These are phyloP conservation scores for Mus musculus DNA, from an alignment of 2,113 vertebrate species.

Conservation along the genomic window DNA sequence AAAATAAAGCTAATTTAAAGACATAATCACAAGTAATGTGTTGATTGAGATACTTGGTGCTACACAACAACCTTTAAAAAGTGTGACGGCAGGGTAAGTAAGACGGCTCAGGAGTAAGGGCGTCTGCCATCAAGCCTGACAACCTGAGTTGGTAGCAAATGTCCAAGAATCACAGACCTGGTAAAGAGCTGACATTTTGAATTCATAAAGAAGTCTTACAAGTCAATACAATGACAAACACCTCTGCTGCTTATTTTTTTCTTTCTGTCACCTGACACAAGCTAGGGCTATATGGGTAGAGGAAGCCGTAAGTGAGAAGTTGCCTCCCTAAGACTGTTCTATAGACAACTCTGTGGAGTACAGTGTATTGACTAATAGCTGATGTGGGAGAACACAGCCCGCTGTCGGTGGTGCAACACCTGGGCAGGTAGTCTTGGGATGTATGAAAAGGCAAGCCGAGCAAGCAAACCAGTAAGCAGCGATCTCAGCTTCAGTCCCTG, in stretches of 20 bases:
- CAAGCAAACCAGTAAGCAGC: neutral
- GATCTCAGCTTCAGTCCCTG: neutral
- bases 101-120: neutral
- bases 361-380: neutral
- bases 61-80: neutral
- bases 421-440: neutral
- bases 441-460: neutral
- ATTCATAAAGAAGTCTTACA: neutral
- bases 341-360: neutral
- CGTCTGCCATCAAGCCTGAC: neutral
- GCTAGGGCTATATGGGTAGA: neutral
- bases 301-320: neutral
- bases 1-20: conserved; percentile 39
- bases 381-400: neutral
- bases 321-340: neutral
- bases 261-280: neutral
- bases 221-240: neutral
- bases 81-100: neutral
- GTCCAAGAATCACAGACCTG: neutral
- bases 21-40: neutral
- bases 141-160: neutral
- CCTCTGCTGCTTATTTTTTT: neutral
- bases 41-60: neutral
- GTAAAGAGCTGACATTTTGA: neutral
- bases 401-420: neutral